These are phyloP conservation scores for Notamacropus eugenii DNA, from an alignment of 2,797 vertebrate genomes.

Conservation along the genomic window DNA sequence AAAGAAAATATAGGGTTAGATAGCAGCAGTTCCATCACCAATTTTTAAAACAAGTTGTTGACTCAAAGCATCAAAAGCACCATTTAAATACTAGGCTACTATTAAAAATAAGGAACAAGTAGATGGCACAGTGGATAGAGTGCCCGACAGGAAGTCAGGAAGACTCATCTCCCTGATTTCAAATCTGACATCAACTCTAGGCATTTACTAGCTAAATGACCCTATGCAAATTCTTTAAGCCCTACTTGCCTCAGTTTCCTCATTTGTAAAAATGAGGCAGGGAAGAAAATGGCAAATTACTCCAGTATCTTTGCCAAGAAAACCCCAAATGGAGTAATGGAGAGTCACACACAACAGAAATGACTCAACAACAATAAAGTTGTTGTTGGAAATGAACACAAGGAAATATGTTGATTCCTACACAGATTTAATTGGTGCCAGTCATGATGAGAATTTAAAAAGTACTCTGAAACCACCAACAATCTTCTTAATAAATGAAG, in stretches of 20 bases:
- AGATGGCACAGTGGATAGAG: not conserved
- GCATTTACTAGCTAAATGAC: not conserved
- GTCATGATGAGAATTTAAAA: not conserved
- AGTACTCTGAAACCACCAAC: not conserved
- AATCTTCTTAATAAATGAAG: not conserved
- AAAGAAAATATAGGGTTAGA: not conserved
- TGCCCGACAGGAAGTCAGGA: not conserved
- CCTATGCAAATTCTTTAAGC: not conserved
- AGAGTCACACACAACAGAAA: not conserved
- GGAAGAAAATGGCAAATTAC: not conserved
- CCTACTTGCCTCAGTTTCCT: not conserved
- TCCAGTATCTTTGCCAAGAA: not conserved
- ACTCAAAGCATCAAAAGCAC: not conserved
- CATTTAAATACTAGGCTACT: no score
- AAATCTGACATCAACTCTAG: not conserved
- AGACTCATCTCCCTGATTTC: not conserved
- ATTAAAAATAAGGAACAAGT: not conserved
- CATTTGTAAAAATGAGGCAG: not conserved
- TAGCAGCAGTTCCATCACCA: not conserved
- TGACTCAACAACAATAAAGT: not conserved
- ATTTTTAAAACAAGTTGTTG: not conserved
- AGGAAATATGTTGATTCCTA: not conserved
- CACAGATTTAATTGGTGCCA: not conserved
- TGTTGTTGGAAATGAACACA: not conserved
- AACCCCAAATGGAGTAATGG: not conserved